Conservation (phyloP, 2,888 invertebrate species). For the Drosophila quasianomalipes region DNA sequence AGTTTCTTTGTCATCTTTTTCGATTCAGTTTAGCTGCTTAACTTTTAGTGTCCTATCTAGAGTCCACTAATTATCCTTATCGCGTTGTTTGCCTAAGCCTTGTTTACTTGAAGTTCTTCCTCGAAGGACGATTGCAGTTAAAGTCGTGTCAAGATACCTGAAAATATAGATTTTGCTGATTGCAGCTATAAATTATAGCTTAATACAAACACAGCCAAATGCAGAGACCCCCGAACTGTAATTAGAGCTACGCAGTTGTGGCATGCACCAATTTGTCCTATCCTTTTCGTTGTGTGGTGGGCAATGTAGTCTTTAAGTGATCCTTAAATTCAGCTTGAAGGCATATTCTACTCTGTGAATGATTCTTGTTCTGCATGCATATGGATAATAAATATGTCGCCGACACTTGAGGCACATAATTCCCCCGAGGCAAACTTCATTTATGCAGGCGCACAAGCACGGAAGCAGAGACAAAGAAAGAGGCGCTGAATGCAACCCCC, state of each 20-base stretch:
- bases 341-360: constrained; percentile 39
- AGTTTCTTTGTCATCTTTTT: neutral
- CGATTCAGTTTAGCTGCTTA: neutral
- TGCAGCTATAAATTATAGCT: neutral
- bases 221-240: constrained; percentile 54
- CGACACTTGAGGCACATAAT: constrained; percentile 64
- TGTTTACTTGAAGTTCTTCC: neutral
- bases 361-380: constrained; percentile 50
- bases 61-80: neutral
- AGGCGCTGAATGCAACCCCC: constrained; percentile 30
- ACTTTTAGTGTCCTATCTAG: neutral
- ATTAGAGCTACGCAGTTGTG: constrained; percentile 54
- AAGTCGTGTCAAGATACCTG: neutral
- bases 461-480: constrained; percentile 12
- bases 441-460: constrained; percentile 57
- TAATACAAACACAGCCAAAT: neutral
- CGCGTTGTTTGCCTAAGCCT: neutral
- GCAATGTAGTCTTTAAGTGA: constrained; percentile 11
- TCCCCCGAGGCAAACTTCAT: constrained; percentile 50
- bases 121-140: neutral
- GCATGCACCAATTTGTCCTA: constrained; percentile 18
- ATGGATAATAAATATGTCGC: constrained; percentile 71
- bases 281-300: neutral
- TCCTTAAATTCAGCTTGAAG: constrained; percentile 55
- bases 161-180: neutral